These are phyloP conservation scores for Leptodactylus fuscus DNA, from an alignment of 2,113 vertebrate genomes.

Conservation along the genomic window DNA sequence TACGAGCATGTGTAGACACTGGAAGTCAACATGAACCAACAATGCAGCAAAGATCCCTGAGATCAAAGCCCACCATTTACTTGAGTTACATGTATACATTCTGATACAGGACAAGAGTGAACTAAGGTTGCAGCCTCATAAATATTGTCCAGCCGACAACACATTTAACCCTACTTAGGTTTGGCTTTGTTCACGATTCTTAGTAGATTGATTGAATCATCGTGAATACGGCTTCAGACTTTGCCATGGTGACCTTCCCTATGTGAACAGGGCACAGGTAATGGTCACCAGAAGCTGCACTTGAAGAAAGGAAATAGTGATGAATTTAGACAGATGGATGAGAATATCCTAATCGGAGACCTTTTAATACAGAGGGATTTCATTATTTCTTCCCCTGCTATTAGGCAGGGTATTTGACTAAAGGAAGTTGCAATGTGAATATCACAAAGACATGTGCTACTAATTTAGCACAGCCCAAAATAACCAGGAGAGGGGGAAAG, in stretches of 20 bases:
- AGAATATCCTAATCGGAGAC: constrained; percentile 34
- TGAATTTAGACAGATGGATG: constrained; percentile 40
- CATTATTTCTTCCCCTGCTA: constrained; percentile 47
- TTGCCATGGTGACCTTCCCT: neutral
- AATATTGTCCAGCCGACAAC: neutral
- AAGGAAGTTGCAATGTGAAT: constrained; percentile 60
- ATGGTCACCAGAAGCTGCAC: constrained; percentile 1
- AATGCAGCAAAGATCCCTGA: neutral
- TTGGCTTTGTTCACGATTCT: neutral
- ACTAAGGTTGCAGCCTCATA: neutral
- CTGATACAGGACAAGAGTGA: neutral
- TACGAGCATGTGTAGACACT: neutral
- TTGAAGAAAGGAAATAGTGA: constrained; percentile 22
- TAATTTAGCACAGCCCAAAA: constrained; percentile 59
- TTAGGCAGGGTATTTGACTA: constrained; percentile 57
- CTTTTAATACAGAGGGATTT: constrained; percentile 56
- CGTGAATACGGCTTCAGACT: neutral
- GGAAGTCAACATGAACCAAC: neutral
- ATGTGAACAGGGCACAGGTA: neutral
- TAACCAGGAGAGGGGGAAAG: constrained; percentile 61
- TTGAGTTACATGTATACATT: neutral
- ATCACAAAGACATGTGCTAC: constrained; percentile 60
- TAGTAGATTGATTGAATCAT: neutral
- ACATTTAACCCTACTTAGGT: neutral
- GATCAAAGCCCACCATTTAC: neutral